Evolutionary conservation across 1,140 invertebrate genomes (phyloP).

Genomic region (Drosophila repleta): DNA sequence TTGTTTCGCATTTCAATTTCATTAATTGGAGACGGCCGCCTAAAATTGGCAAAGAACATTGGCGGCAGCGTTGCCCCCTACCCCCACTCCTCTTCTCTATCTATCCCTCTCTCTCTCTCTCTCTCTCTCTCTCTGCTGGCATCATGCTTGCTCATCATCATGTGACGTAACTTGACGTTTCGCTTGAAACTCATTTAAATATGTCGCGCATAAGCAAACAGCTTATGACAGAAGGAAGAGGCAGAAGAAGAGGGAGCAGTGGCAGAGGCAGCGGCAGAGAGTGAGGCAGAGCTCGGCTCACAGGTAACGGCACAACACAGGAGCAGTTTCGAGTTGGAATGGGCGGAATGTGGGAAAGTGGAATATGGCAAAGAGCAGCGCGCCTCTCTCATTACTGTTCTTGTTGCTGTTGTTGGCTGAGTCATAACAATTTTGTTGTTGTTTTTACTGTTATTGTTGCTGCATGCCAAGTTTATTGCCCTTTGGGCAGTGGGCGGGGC

Average conservation of each 20-base stretch:
- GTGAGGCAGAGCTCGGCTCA: background rate
- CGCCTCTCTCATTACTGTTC: conserved; percentile 16
- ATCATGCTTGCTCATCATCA: conserved; percentile 9
- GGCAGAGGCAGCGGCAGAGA: background rate
- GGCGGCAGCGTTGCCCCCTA: conserved; percentile 14
- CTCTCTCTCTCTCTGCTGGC: background rate
- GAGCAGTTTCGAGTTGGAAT: conserved; percentile 1
- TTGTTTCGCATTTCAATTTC: conserved; percentile 51
- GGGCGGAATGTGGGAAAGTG: background rate
- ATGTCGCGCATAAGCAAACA: conserved; percentile 44
- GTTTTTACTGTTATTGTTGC: conserved; percentile 68
- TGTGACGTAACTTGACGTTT: conserved; percentile 52
- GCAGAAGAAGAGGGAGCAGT: background rate
- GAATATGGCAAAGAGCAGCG: conserved; percentile 18
- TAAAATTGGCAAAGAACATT: conserved; percentile 53
- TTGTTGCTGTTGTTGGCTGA: conserved; percentile 31
- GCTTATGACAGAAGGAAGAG: conserved; percentile 44
- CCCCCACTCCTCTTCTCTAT: background rate
- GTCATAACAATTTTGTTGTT: conserved; percentile 47
- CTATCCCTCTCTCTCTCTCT: background rate
- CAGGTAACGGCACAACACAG: conserved; percentile 25
- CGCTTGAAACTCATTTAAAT: conserved; percentile 59
- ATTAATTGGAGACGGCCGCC: conserved; percentile 44
- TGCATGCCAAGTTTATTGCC: conserved; percentile 71
- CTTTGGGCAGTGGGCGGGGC: conserved; percentile 38